Base-by-base conservation (phyloP, 2,113 vertebrate species). In the Xenopus laevis region DNA sequence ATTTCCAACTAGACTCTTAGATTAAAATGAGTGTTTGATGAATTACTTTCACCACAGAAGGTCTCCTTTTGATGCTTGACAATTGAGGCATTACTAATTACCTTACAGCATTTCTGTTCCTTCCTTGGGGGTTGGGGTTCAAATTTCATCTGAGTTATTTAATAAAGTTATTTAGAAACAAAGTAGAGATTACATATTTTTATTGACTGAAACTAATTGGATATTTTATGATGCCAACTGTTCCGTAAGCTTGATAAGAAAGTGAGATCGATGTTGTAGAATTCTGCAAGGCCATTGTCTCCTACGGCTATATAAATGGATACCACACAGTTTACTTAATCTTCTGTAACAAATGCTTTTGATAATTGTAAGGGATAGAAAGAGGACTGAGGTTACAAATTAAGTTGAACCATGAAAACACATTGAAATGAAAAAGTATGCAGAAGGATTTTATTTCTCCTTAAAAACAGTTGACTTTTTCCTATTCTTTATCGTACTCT, bases 171-270 rank as follows among this genome's bases (percentile, higher is more conserved):
- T 69, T 70, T 63, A 55, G 50, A 77, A 77, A 77, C 66, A 76
- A 64, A 77, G 67, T 77, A 45, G 13, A 70, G 60, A 77, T 77
- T 64, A 77, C 63, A 70, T 70, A 77, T 77, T 77, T 77, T 77
- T 77, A 77, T 77, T 77, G 74, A 77, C 74, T 76, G 66, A 64
- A 70, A 77, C 74, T 64, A 76, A 76, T 76, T 76, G 47, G 18
- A 2, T 23, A 20, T 70, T 77, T 77, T 64, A 77, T 77, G 69
- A 70, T 23, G 70, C 67, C 74, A 77, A 70, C 67, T 70, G 66
- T 64, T 77, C 63, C 67, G 53, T 52, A 52, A 68, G 23, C 40
- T n/a, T 40, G 33, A 40, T 40, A 40, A 61, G 55, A 33, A 70
- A 69, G 45, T 63, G 50, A 70, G 60, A 77, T 69, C 62, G 59